phyloP scores from a whole-genome alignment of 2,797 vertebrate species.

The Sebastes glaucus region DNA sequence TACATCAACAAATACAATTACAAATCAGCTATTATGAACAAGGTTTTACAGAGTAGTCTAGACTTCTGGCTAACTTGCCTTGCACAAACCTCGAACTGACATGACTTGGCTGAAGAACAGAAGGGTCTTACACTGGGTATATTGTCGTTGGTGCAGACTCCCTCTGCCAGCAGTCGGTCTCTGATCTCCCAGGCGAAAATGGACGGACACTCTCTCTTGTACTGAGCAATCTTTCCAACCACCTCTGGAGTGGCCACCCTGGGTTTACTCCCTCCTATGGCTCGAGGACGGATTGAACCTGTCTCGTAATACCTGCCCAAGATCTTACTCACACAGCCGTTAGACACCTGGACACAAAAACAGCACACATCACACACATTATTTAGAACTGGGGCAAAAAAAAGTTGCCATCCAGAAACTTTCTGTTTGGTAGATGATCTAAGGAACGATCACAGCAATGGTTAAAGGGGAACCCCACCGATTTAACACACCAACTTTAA shows the following conservation, averaged over 20 bases:
- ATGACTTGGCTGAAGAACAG: background rate
- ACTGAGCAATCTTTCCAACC: conserved; percentile 97
- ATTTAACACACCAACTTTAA: background rate
- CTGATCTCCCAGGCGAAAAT: conserved; percentile 99
- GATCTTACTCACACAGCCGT: conserved; percentile 99
- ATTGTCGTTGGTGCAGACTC: conserved; percentile 98
- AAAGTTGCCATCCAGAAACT: background rate
- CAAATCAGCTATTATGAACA: background rate
- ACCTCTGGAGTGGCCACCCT: conserved; percentile 98
- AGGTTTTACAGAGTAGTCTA: background rate
- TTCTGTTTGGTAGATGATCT: background rate
- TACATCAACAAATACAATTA: background rate
- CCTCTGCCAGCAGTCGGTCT: conserved; percentile 97
- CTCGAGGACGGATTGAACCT: conserved; percentile 97
- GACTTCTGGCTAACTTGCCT: background rate
- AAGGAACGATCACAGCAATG: background rate
- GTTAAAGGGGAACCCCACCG: background rate
- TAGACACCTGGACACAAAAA: conserved; percentile 94
- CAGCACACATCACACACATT: conserved; percentile 79
- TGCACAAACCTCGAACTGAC: background rate
- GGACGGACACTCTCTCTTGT: conserved; percentile 99
- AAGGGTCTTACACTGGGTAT: conserved; percentile 91
- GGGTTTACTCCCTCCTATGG: conserved; percentile 98
- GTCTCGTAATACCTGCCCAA: conserved; percentile 99
- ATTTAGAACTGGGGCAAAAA: background rate